A percentile compares a stretch with the other conserved stretches of the same genome.
Conservation (phyloP, 2,113 vertebrate species). For the Loxodonta africana region DNA sequence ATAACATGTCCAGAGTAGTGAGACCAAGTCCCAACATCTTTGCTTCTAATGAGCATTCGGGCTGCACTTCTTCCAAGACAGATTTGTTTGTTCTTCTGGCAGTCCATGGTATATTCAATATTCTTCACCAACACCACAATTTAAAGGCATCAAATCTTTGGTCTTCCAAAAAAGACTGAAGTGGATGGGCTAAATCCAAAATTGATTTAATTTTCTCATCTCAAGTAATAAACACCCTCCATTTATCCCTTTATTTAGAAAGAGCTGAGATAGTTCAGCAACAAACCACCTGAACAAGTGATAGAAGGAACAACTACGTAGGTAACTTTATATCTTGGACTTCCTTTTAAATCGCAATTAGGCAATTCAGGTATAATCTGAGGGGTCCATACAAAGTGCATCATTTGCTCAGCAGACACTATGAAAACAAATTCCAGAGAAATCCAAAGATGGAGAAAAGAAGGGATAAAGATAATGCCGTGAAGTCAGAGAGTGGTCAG, state of each 20-base stretch:
- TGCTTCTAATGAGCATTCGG: no score
- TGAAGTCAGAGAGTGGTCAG: neutral
- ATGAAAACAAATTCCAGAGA: neutral
- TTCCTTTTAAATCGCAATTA: neutral
- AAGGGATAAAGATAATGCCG: fast-evolving
- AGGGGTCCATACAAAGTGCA: neutral
- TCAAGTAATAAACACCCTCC: neutral
- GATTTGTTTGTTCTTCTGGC: no score
- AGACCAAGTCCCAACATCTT: no score
- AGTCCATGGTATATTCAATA: no score
- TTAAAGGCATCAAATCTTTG: no score
- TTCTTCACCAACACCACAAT: no score
- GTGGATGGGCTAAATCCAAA: neutral
- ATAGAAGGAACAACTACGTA: fast-evolving
- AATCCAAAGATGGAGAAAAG: neutral
- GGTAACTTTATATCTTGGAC: neutral
- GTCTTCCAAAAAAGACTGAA: no score
- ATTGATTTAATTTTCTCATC: neutral
- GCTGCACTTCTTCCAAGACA: no score
- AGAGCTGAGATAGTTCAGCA: neutral
- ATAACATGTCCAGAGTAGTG: no score
- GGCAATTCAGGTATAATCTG: neutral
- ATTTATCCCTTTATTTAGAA: neutral
- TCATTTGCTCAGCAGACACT: neutral
- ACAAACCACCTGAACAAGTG: neutral